phyloP scores from a whole-genome alignment of 2,888 invertebrate genomes.

The Epistrophe eligans region DNA sequence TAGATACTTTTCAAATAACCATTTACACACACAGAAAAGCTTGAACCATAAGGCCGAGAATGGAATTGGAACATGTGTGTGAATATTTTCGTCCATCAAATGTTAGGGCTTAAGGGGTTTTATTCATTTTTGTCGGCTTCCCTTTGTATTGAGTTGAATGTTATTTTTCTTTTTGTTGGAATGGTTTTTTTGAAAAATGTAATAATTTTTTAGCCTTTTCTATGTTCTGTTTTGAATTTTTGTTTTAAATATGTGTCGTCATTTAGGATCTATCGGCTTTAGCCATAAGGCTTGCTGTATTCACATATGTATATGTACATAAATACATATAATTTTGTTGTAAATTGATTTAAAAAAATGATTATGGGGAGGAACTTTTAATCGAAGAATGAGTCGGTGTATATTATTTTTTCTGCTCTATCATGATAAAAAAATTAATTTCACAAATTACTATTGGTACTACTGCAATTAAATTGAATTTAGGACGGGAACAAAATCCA shows the following conservation, averaged over 20 bases:
- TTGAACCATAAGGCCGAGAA: neutral
- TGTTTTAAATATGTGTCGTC: conserved; percentile 39
- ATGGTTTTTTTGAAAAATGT: conserved; percentile 26
- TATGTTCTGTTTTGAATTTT: conserved; percentile 3
- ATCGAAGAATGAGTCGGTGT: conserved; percentile 18
- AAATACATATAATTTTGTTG: conserved; percentile 47
- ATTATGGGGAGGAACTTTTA: conserved; percentile 51
- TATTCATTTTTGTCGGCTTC: conserved; percentile 55
- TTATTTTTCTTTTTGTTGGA: conserved; percentile 13
- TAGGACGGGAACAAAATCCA: neutral
- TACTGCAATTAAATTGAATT: conserved; percentile 22
- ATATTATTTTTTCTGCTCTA: conserved; percentile 6
- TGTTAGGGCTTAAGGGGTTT: conserved; percentile 36
- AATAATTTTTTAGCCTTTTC: conserved; percentile 54
- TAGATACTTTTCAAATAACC: conserved; percentile 17
- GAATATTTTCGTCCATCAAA: conserved; percentile 39
- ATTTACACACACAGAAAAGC: neutral
- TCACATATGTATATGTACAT: too few relatives aligned
- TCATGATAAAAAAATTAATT: conserved; percentile 25
- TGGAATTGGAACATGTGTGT: conserved; percentile 29
- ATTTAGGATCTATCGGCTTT: conserved; percentile 39
- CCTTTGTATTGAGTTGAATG: conserved; percentile 37
- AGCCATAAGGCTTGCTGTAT: neutral
- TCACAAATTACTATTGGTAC: conserved; percentile 5
- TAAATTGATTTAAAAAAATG: conserved; percentile 56